A percentile compares a stretch with the other conserved stretches of the same genome.
Evolutionary conservation across 2,113 vertebrate genomes (phyloP).

Genomic region (Stigmatopora nigra): DNA sequence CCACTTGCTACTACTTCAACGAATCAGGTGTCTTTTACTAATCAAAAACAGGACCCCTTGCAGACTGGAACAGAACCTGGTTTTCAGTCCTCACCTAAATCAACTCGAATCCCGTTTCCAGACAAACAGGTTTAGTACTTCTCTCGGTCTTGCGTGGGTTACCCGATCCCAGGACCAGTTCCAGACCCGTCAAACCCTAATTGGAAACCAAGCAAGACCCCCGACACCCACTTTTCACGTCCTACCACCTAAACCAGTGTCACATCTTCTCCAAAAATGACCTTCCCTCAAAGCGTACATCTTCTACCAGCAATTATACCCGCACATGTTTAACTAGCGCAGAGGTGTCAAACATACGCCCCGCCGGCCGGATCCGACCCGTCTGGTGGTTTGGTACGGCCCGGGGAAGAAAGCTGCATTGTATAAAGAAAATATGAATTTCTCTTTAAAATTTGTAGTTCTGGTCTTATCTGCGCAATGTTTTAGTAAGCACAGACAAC

Average conservation of each 20-base stretch:
- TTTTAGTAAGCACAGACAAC: too few species aligned
- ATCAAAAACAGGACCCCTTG: background rate
- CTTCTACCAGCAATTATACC: constrained; percentile 28
- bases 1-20: constrained; percentile 29
- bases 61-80: background rate
- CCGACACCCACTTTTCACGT: constrained; percentile 50
- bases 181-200: constrained; percentile 40
- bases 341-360: too few species aligned
- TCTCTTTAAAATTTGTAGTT: too few species aligned
- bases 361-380: too few species aligned
- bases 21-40: background rate
- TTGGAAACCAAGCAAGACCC: constrained; percentile 56
- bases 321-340: constrained; percentile 13
- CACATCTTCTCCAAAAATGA: constrained; percentile 42
- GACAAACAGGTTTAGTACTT: constrained; percentile 26
- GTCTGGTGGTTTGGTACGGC: too few species aligned
- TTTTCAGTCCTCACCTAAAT: background rate
- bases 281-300: constrained; percentile 52
- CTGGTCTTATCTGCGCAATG: too few species aligned
- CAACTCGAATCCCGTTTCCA: background rate
- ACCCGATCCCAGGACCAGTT: constrained; percentile 31
- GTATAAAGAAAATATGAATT: too few species aligned
- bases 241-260: constrained; percentile 41
- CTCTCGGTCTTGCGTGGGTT: background rate
- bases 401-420: too few species aligned